Percentiles rank a stretch among this genome's conserved stretches.
Evolutionary conservation across 35 echinoderm and acorn worm species (phyloP).

Genomic region (Amphiura filiformis): DNA sequence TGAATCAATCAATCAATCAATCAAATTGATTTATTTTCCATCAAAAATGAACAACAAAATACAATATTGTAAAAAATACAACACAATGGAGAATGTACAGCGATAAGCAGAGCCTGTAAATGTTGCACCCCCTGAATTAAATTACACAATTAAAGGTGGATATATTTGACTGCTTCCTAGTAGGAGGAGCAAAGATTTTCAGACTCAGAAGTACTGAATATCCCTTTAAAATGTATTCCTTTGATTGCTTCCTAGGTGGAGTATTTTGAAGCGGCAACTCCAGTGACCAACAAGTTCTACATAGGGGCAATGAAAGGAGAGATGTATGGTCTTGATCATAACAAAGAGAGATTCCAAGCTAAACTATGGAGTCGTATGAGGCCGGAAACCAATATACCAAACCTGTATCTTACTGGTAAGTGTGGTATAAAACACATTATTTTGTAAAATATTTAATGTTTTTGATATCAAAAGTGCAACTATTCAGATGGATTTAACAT

Average conservation of each 20-base stretch:
- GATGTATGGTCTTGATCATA: conserved; percentile 93
- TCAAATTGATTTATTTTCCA: no score
- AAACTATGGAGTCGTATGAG: conserved; percentile 38
- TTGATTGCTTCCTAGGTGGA: conserved; percentile 77
- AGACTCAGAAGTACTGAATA: no score
- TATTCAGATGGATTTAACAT: neutral
- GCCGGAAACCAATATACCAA: conserved; percentile 72
- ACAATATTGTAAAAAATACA: no score
- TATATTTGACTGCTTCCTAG: no score
- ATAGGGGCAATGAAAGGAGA: conserved; percentile 65
- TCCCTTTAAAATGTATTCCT: no score
- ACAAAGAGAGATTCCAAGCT: conserved; percentile 71
- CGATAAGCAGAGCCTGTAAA: no score
- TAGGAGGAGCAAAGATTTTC: no score
- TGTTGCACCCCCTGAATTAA: no score
- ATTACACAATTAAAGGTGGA: no score
- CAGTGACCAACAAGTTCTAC: conserved; percentile 86
- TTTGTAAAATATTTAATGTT: neutral
- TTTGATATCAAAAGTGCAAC: neutral
- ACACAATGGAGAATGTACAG: no score
- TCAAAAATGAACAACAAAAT: no score
- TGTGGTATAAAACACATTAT: neutral
- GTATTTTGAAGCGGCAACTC: conserved; percentile 72
- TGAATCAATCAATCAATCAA: no score
- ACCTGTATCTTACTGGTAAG: conserved; percentile 88